Percentiles rank a stretch among this genome's conserved stretches.
phyloP scores from a whole-genome alignment of 1,140 invertebrate species.

The Heliconius eleuchia region DNA sequence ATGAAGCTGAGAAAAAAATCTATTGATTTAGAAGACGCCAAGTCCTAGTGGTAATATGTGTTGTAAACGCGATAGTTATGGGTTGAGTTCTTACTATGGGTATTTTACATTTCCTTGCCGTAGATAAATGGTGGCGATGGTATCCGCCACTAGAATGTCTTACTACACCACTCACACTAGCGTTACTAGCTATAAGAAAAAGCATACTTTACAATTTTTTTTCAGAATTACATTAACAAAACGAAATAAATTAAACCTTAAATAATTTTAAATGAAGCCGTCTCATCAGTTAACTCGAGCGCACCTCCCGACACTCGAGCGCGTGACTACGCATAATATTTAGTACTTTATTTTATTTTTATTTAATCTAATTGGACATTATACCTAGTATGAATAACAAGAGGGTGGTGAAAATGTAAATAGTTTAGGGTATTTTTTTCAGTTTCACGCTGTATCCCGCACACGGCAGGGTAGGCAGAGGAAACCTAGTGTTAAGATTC shows the following conservation, averaged over 20 bases:
- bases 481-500: not conserved
- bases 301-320: slow-evolving; percentile 22
- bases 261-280: slow-evolving; percentile 22
- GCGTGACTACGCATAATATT: slow-evolving; percentile 39
- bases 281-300: slow-evolving; percentile 27
- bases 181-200: too few species aligned
- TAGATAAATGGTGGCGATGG: too few species aligned
- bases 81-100: too few species aligned
- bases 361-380: slow-evolving; percentile 43
- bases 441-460: not conserved
- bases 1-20: too few species aligned
- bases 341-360: slow-evolving; percentile 36
- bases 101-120: too few species aligned
- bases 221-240: not conserved
- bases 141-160: too few species aligned
- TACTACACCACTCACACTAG: too few species aligned
- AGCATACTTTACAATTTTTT: too few species aligned
- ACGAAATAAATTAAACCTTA: not conserved
- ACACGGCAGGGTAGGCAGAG: not conserved
- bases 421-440: not conserved
- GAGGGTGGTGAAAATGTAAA: slow-evolving; percentile 17
- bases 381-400: slow-evolving; percentile 37
- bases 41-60: too few species aligned
- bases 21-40: too few species aligned
- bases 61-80: too few species aligned